Evolutionary conservation across 2,797 vertebrate species (phyloP), one percentile per base, ranked within the genome.

Genomic region (Pseudochaenichthys georgianus): DNA sequence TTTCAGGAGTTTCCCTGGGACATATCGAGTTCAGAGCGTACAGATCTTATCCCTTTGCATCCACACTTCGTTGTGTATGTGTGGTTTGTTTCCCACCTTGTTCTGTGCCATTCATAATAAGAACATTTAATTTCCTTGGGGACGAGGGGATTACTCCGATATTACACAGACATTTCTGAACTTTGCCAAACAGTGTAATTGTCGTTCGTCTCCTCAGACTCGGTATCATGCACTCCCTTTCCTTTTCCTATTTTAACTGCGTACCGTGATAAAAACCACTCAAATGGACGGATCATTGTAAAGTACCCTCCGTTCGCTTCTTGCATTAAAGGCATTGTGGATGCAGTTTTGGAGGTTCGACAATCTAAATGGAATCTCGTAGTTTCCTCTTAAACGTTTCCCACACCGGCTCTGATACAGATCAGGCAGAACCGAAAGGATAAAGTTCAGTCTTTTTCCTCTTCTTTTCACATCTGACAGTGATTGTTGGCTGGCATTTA

Each of bases 341-440:
- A 83, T 67, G 70, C 72, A 69, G 81, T 76, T 83, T 66, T 38
- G 6, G 78, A 61, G 76, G 72, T 58, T 61, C 9, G n/a, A 65
- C 79, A 81, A 88, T 91, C 88, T 88, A 83, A 92, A 92, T 91
- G 0, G 68, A 88, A 90, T 89, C 86, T 82, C 7, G 48, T 78
- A 73, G 81, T 84, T 84, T 75, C 63, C 75, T 52, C 73, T 73
- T 87, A 78, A 88, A 87, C 64, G 69, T 81, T 90, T 81, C 13
- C 50, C 79, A 86, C n/a, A 2, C 65, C 68, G 80, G 80, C 77
- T 85, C 86, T 74, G 87, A 88, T 90, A 88, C 23, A 58, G 67
- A 89, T 91, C 90, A 85, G 77, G 82, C 82, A 74, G 82, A 84
- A 81, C 46, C 52, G 61, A 45, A 76, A 64, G 80, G 80, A 92